Evolutionary conservation across 2,797 vertebrate species (phyloP), one percentile per base, ranked within the genome.

Genomic region (Glyptemys insculpta): DNA sequence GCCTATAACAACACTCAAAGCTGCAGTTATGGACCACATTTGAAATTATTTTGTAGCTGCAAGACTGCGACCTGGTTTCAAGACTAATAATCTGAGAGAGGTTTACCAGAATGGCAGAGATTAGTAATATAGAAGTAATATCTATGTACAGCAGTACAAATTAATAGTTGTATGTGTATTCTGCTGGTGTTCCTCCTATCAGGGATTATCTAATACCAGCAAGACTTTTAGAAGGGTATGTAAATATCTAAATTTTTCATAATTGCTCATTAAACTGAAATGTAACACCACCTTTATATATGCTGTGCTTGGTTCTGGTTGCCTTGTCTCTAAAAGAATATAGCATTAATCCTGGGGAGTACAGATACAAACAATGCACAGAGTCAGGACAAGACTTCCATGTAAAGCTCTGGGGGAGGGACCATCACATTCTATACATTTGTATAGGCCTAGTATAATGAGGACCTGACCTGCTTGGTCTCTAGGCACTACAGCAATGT

Each of bases 281-380:
- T 95, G 41, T 96, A 94, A 96, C 96, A 96, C 95, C 96, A 93
- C 95, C 95, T 87, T 97, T 95, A 94, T 92, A 81, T 94, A 97
- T 92, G 92, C 93, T 97, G 94, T 97, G 94, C 95, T 95, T 95
- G 94, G 95, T 96, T 97, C 89, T 90, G 79, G 86, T 90, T 8
- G 1, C 93, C 72, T 72, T 0, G 0, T 57, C 90, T 95, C 89
- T 89, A 96, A 91, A 90, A 68, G 79, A 47, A 47, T 41, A 44
- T 29, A 81, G 8, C 37, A 62, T 53, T 87, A 91, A 54, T 88
- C 41, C 27, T 74, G 12, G 21, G 31, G 3, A 83, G 54, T 88
- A 92, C 86, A 76, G 34, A 72, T 86, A 80, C 10, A 87, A 27
- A n/a, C 89, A 34, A 62, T 87, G 81, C 80, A 10, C n/a, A 94